These are phyloP conservation scores for Cercocebus atys DNA, from an alignment of 2,113 vertebrate species.

Conservation along the genomic window DNA sequence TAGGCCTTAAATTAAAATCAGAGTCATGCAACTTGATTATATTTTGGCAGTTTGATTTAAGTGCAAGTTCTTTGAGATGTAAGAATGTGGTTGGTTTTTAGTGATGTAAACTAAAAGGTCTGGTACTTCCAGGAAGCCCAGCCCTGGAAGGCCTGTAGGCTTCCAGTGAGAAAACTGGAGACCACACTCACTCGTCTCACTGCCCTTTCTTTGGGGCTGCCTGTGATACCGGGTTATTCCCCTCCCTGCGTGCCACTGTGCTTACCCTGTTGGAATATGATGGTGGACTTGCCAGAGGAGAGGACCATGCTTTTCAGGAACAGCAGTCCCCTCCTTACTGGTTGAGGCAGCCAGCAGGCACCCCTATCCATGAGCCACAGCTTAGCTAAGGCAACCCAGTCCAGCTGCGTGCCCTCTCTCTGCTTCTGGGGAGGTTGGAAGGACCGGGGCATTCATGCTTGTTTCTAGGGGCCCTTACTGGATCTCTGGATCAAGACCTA, in stretches of 20 bases:
- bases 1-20: not conserved
- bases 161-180: not conserved
- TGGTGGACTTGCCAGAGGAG: not conserved
- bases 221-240: not conserved
- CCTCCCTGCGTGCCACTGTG: not conserved
- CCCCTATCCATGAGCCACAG: not conserved
- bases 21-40: not conserved
- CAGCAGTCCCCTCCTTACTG: not conserved
- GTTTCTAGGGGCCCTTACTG: not conserved
- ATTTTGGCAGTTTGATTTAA: not conserved
- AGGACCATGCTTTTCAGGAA: not conserved
- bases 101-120: not conserved
- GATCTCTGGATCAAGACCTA: not conserved
- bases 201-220: not conserved
- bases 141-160: not conserved
- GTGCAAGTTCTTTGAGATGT: not conserved
- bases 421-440: not conserved
- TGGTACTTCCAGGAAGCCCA: not conserved
- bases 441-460: no score
- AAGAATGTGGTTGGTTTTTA: not conserved
- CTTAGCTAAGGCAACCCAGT: not conserved
- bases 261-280: not conserved
- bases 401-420: no score
- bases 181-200: not conserved
- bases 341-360: not conserved